Evolutionary conservation across 53 echinoderm and acorn worm species (phyloP).

Genomic region (Hippasteria phrygiana): DNA sequence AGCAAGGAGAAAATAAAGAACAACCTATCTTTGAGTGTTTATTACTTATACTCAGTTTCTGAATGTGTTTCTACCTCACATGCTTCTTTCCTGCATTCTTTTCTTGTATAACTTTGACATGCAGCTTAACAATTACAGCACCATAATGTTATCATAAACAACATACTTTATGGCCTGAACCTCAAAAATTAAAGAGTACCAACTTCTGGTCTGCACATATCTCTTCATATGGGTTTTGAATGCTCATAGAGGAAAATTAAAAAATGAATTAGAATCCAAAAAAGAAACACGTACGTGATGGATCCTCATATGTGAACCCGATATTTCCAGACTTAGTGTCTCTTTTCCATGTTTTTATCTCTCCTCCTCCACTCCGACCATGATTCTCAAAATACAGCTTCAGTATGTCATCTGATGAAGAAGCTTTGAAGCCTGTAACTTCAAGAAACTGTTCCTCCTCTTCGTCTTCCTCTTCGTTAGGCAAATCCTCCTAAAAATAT

Average conservation of each 20-base stretch:
- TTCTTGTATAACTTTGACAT: too few species aligned
- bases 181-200: too few species aligned
- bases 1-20: not conserved
- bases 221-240: too few species aligned
- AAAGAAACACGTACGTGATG: conserved; percentile 42
- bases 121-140: not conserved
- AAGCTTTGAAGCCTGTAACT: conserved; percentile 34
- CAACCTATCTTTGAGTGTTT: not conserved
- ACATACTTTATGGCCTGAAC: too few species aligned
- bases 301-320: conserved; percentile 19
- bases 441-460: conserved; percentile 39
- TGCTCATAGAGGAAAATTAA: too few species aligned
- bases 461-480: not conserved
- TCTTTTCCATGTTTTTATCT: not conserved
- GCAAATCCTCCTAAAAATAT: not conserved
- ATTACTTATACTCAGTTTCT: too few species aligned
- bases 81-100: too few species aligned
- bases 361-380: conserved; percentile 57
- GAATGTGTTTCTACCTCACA: not conserved
- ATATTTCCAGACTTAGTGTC: conserved; percentile 23
- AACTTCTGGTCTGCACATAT: too few species aligned
- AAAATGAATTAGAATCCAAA: not conserved
- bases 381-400: conserved; percentile 64
- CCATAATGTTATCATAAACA: not conserved
- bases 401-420: conserved; percentile 25